Evolutionary conservation across 2,797 vertebrate genomes (phyloP), one percentile per base, ranked within the genome.

Genomic region (Borostomias antarcticus): DNA sequence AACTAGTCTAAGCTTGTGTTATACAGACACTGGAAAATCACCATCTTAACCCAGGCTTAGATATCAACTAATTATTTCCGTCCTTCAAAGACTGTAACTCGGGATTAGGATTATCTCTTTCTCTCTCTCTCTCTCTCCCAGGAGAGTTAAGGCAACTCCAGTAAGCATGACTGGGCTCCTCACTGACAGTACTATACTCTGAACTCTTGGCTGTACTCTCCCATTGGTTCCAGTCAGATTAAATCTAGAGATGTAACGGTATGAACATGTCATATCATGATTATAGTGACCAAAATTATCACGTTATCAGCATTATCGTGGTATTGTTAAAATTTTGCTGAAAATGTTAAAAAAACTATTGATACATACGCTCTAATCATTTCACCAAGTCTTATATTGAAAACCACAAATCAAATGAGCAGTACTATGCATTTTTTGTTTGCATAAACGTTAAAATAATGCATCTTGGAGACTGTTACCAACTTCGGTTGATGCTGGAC

Each of bases 11-110:
- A 62, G 43, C 11, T 56, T 5, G 19, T 37, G 32, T 37, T 33
- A 21, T 58, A 57, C 23, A 54, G 25, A 54, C 19, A 23, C 33
- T 23, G 64, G 75, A 73, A 78, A 88, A 28, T 82, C 70, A 56
- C 58, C 82, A 75, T 76, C 79, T 84, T 79, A 81, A 75, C 70
- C 77, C 75, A 57, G 76, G 73, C 78, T 54, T 73, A 80, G 75
- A 82, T 83, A 88, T 90, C 86, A 86, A 85, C 83, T 86, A 76
- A 89, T 90, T 87, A 89, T 87, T 87, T 86, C 69, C 66, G 52
- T 86, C 83, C 76, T 80, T 78, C 80, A 50, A 79, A 82, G 82
- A 80, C 79, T 82, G 69, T 74, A 78, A 76, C 21, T 23, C 58
- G 71, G 82, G 84, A 89, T 89, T 86, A 87, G 81, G 72, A 74